Conservation (phyloP, 2,888 invertebrate genomes). For the Erebia ligea region DNA sequence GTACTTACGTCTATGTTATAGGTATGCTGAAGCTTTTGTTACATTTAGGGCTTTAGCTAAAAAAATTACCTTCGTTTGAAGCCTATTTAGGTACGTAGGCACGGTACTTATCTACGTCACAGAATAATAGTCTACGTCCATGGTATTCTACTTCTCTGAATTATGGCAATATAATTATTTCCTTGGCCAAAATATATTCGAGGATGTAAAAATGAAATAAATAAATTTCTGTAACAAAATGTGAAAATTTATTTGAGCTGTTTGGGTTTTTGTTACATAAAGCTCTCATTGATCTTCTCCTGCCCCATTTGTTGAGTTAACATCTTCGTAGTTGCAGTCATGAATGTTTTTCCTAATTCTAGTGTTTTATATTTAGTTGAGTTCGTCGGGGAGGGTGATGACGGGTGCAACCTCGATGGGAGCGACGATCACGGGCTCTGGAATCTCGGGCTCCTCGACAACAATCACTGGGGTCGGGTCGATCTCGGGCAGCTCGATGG, state of each 20-base stretch:
- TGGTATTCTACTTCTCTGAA: too few species aligned
- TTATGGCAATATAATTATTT: too few species aligned
- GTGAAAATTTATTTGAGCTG: conserved; percentile 12
- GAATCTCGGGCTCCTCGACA: conserved; percentile 15
- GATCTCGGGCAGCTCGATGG: conserved; percentile 9
- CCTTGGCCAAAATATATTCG: too few species aligned
- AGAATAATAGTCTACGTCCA: too few species aligned
- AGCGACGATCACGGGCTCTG: conserved; percentile 18
- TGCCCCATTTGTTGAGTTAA: neutral
- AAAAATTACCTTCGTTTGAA: too few species aligned
- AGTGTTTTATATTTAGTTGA: conserved; percentile 22
- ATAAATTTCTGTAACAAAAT: neutral
- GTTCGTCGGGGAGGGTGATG: conserved; percentile 25
- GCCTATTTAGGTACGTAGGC: too few species aligned
- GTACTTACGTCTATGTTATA: too few species aligned
- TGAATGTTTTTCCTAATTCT: neutral
- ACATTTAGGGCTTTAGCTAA: too few species aligned
- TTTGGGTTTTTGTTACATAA: neutral
- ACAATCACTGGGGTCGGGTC: conserved; percentile 23
- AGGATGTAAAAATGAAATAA: neutral
- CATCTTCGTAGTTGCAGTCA: neutral
- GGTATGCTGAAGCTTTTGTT: too few species aligned
- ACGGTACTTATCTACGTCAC: too few species aligned
- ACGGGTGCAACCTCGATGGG: conserved; percentile 28
- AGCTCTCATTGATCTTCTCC: neutral